Conservation (phyloP, 1,140 invertebrate species). For the Brachionus koreanus region DNA sequence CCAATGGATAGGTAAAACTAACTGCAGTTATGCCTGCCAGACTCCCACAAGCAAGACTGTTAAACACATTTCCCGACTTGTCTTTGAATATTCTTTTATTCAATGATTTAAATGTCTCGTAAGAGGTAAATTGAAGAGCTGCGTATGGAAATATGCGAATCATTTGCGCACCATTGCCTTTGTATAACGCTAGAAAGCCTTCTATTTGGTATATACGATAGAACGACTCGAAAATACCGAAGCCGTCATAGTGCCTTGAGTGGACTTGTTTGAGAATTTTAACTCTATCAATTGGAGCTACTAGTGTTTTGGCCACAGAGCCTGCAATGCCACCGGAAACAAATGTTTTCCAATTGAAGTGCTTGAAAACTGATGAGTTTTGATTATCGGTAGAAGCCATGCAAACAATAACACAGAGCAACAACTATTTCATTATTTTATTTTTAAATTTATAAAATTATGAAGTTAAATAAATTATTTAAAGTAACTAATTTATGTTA, state of each 20-base stretch:
- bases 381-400: background rate
- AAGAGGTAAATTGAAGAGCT: conserved; percentile 90
- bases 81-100: conserved; percentile 22
- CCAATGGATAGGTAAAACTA: conserved; percentile 86
- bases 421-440: background rate
- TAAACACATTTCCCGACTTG: background rate
- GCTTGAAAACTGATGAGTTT: background rate
- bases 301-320: conserved; percentile 86
- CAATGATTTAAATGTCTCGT: conserved; percentile 88
- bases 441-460: conserved; percentile 1
- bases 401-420: background rate
- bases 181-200: conserved; percentile 78
- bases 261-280: conserved; percentile 92
- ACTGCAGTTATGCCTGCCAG: conserved; percentile 85
- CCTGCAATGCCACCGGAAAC: conserved; percentile 63
- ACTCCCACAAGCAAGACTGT: conserved; percentile 64
- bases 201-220: conserved; percentile 67
- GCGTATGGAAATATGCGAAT: conserved; percentile 91
- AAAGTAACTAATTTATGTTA: background rate
- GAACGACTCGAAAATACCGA: conserved; percentile 74
- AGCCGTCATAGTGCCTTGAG: conserved; percentile 72
- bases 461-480: background rate
- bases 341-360: conserved; percentile 36
- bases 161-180: conserved; percentile 97
- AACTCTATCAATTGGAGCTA: conserved; percentile 91